Conservation (phyloP, 2,797 vertebrate genomes). For the Heterohyrax brucei region DNA sequence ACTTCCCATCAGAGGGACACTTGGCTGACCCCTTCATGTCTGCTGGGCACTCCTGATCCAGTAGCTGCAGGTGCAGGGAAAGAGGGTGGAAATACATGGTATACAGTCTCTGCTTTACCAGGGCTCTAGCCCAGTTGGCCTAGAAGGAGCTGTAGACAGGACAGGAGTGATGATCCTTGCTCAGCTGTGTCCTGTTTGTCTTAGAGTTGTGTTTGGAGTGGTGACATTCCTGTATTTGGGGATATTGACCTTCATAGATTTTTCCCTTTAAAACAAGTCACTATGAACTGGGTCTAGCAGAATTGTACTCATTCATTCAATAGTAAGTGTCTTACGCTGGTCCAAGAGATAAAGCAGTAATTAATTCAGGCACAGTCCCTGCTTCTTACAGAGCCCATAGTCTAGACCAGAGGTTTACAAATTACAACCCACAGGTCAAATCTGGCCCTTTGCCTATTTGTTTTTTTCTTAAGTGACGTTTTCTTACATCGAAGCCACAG, state of each 20-base stretch:
- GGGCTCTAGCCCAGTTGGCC: not conserved
- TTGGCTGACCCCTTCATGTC: too few species aligned
- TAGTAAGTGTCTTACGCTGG: not conserved
- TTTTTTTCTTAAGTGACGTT: not conserved
- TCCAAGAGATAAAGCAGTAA: too few species aligned
- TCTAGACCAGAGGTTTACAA: not conserved
- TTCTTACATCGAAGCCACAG: not conserved
- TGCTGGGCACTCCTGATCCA: too few species aligned
- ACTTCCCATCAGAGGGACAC: not conserved
- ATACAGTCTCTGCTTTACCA: not conserved
- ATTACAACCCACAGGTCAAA: rapidly evolving
- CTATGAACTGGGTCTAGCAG: not conserved
- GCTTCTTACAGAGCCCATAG: too few species aligned
- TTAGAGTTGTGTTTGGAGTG: not conserved
- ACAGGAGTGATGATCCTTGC: not conserved
- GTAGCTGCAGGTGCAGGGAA: not conserved
- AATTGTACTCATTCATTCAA: rapidly evolving
- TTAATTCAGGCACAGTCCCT: rapidly evolving
- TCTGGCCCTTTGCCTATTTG: too few species aligned
- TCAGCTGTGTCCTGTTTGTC: not conserved
- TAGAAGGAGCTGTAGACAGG: not conserved
- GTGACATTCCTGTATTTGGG: not conserved
- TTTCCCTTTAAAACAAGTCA: not conserved
- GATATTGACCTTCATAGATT: too few species aligned
- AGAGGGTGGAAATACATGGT: too few species aligned